Base-by-base conservation (phyloP, 2,888 invertebrate genomes). In the Theodoxus fluviatilis region DNA sequence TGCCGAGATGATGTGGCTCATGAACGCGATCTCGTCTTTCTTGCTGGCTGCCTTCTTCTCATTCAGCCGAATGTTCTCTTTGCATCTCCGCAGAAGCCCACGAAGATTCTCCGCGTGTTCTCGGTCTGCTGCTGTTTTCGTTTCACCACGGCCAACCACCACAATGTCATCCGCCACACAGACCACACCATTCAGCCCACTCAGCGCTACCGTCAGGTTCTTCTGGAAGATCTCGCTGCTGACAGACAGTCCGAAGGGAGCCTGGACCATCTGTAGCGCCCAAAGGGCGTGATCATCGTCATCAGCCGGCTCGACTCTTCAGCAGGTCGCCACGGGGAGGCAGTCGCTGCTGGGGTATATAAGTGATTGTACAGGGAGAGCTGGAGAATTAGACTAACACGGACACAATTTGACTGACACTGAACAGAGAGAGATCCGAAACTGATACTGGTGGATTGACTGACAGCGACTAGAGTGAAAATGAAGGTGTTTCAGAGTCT, bases 271-370 rank as follows among this genome's bases (percentile, higher is more conserved):
- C 76, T 31, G 65, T 65, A 78, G 31, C 75, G 67, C 6, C 78
- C 75, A 71, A 76, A 79, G 15, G 75, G 77, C 31, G 76, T 78
- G 3, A 78, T 78, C 75, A 78, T 76, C 0, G 76, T 78, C 22
- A 75, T 76, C 18, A 78, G 70, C 66, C 55, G 77, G 75, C 4
- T 73, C 1, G 73, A 75, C 38, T 75, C 67, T 52, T 74, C 59
- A 66, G 75, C 73, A 31, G 74, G 65, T 40, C 55, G 47, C 0
- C n/a, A n/a, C n/a, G n/a, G n/a, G n/a, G n/a, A n/a, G n/a, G n/a
- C n/a, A n/a, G n/a, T n/a, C n/a, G n/a, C n/a, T n/a, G n/a, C n/a
- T n/a, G n/a, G n/a, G n/a, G n/a, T n/a, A n/a, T n/a, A n/a, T n/a
- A n/a, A n/a, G n/a, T n/a, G n/a, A n/a, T n/a, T n/a, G n/a, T n/a